phyloP scores from a whole-genome alignment of 2,888 invertebrate species.

The Ormia ochracea region DNA sequence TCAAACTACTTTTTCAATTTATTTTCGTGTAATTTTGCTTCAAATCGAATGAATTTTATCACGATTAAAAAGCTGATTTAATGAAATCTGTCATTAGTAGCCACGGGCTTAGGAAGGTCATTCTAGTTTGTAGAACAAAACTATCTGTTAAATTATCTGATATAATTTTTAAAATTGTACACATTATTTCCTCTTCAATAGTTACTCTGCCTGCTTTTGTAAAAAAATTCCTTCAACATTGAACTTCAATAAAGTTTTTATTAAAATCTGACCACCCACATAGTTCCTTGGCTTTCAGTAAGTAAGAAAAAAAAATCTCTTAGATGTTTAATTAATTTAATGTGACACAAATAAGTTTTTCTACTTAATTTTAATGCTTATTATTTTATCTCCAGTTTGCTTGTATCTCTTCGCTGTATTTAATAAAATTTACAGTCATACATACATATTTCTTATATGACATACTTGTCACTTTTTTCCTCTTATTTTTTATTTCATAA shows the following conservation, averaged over 20 bases:
- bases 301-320: constrained; percentile 9
- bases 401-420: constrained; percentile 9
- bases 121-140: no score
- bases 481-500: constrained; percentile 30
- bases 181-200: constrained; percentile 24
- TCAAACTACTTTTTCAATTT: no score
- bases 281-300: constrained; percentile 13
- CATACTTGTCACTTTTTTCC: constrained; percentile 59
- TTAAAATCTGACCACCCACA: constrained; percentile 53
- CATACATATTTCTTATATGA: constrained; percentile 39
- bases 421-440: background rate
- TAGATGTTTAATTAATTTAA: constrained; percentile 55
- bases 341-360: constrained; percentile 63
- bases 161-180: no score
- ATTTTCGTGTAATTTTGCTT: no score
- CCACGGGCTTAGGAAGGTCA: no score
- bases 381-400: constrained; percentile 35
- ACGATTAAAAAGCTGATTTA: no score
- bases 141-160: no score
- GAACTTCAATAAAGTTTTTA: constrained; percentile 10
- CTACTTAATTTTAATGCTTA: constrained; percentile 57
- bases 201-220: background rate
- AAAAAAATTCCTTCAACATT: constrained; percentile 16
- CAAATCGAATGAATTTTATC: no score
- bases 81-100: no score